These are phyloP conservation scores for Achroia grisella DNA, from an alignment of 1,140 invertebrate species.

Conservation along the genomic window DNA sequence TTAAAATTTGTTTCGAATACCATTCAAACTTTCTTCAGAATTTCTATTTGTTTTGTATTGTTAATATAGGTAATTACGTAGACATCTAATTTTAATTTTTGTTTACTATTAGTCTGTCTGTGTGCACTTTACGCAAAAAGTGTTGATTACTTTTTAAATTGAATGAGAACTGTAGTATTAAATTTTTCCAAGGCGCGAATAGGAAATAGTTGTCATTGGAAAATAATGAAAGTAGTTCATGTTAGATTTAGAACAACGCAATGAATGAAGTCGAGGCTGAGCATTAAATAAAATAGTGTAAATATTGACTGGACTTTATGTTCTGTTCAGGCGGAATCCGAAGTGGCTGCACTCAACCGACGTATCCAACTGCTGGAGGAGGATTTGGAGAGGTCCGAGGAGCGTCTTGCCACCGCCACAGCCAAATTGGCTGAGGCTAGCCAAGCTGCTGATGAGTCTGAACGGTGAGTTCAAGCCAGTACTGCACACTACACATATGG, in stretches of 20 bases:
- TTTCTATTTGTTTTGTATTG: too few relatives aligned
- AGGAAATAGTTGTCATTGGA: too few relatives aligned
- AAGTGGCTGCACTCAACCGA: conserved; percentile 97
- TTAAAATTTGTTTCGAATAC: neutral
- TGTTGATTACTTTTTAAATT: too few relatives aligned
- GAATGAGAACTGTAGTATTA: too few relatives aligned
- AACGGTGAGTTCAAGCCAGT: conserved; percentile 86
- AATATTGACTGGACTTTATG: neutral
- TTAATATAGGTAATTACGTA: too few relatives aligned
- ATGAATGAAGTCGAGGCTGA: too few relatives aligned
- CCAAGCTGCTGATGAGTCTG: conserved; percentile 99
- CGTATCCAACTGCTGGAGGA: conserved; percentile 99
- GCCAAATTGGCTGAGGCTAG: conserved; percentile 98
- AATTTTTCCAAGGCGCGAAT: too few relatives aligned
- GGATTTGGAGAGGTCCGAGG: conserved; percentile 98
- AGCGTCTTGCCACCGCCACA: conserved; percentile 96
- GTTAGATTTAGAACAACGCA: too few relatives aligned
- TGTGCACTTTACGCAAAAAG: too few relatives aligned
- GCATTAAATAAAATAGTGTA: neutral
- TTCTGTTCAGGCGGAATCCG: conserved; percentile 93
- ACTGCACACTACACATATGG: conserved; percentile 1
- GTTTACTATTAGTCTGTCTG: too few relatives aligned
- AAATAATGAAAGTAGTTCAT: too few relatives aligned
- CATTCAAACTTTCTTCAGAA: neutral
- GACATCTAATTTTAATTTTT: too few relatives aligned